Evolutionary conservation across 1,140 invertebrate species (phyloP).

Genomic region (Choristoneura fumiferana): DNA sequence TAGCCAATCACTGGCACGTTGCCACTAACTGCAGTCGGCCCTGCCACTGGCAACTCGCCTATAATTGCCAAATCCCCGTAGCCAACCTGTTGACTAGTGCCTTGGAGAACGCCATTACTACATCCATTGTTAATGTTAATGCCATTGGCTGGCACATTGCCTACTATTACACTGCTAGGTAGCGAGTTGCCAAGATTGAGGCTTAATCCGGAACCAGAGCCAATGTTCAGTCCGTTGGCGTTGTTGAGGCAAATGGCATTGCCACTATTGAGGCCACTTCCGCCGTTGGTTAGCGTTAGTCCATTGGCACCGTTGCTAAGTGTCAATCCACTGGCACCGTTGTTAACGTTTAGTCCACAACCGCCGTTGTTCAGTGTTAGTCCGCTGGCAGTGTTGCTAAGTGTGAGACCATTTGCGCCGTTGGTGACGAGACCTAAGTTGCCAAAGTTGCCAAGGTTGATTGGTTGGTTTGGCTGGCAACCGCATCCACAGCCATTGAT

Average conservation of each 20-base stretch:
- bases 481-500: not conserved
- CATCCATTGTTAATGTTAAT: not conserved
- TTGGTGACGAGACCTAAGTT: not conserved
- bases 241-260: no score
- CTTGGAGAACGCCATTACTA: not conserved
- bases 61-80: conserved; percentile 8
- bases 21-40: conserved; percentile 47
- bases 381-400: not conserved
- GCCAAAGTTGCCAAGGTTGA: conserved; percentile 1
- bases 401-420: no score
- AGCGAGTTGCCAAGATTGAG: not conserved
- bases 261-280: not conserved
- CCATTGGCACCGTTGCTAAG: not conserved
- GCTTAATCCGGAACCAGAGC: not conserved
- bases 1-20: conserved; percentile 63
- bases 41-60: conserved; percentile 26
- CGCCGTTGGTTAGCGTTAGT: not conserved
- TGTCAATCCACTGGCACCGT: not conserved
- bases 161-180: not conserved
- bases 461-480: not conserved
- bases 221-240: no score
- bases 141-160: not conserved
- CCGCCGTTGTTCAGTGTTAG: not conserved
- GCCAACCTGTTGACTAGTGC: not conserved
- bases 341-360: not conserved